Evolutionary conservation across 2,113 vertebrate species (phyloP).

Genomic region (Phoxinus phoxinus): DNA sequence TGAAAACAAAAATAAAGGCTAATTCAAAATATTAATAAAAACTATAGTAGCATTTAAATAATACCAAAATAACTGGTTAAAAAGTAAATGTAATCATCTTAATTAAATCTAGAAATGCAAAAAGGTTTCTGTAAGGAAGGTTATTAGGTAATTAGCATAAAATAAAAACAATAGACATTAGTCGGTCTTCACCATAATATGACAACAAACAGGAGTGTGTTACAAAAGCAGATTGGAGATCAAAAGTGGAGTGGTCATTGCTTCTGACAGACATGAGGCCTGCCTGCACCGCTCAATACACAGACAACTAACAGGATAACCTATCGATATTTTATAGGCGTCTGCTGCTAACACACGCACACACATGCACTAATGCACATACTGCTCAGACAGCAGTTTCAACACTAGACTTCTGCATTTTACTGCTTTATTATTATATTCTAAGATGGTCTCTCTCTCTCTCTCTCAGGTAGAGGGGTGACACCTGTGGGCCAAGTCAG

Average conservation of each 20-base stretch:
- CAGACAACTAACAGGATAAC: conserved; percentile 7
- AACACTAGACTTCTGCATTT: neutral
- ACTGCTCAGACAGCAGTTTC: neutral
- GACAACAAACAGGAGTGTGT: neutral
- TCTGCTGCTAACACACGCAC: neutral
- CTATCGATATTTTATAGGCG: neutral
- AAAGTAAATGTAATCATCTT: neutral
- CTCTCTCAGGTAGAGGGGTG: conserved; percentile 30
- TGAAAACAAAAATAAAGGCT: neutral
- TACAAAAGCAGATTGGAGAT: neutral
- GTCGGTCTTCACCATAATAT: neutral
- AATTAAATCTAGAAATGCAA: neutral
- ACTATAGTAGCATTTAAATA: neutral
- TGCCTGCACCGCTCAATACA: neutral
- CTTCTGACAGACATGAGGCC: neutral
- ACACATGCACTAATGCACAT: neutral
- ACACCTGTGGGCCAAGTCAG: conserved; percentile 33
- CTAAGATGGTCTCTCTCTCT: conserved; percentile 3
- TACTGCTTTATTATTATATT: neutral
- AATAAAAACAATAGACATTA: neutral
- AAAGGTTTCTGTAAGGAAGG: neutral
- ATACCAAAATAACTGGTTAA: neutral
- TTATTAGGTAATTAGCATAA: neutral
- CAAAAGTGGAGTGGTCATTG: conserved; percentile 2
- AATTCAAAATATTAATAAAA: neutral